These are phyloP conservation scores for Crypturellus tataupa DNA, from an alignment of 2,797 vertebrate genomes.

Conservation along the genomic window DNA sequence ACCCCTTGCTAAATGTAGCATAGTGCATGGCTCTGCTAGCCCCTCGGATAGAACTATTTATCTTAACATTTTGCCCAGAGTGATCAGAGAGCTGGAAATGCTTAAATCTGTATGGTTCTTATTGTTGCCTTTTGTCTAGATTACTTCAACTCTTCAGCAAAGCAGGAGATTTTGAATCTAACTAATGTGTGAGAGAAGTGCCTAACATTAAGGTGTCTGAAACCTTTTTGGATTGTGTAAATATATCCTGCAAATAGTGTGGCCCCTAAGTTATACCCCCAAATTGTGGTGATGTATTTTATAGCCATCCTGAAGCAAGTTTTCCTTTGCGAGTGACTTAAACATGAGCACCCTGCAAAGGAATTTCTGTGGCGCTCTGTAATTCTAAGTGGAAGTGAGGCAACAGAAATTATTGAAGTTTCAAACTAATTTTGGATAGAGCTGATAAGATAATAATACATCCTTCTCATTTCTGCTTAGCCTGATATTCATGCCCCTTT, in stretches of 20 bases:
- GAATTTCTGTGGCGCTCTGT: background rate
- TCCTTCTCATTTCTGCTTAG: background rate
- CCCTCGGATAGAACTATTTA: background rate
- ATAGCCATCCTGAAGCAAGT: background rate
- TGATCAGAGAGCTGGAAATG: background rate
- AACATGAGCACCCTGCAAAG: background rate
- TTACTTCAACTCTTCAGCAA: background rate
- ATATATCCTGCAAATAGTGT: background rate
- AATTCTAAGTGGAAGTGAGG: background rate
- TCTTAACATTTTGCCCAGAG: background rate
- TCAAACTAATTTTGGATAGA: background rate
- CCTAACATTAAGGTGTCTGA: background rate
- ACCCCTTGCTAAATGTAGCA: background rate
- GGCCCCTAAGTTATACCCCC: background rate
- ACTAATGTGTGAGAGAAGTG: background rate
- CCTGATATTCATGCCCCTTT: background rate
- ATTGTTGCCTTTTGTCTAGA: background rate
- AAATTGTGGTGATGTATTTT: background rate
- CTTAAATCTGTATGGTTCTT: background rate
- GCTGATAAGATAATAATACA: background rate
- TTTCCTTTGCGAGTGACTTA: background rate
- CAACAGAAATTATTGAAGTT: background rate
- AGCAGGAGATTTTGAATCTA: background rate
- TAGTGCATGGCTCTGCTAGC: background rate
- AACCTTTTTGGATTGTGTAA: background rate